Conservation (phyloP, 2,797 vertebrate genomes). For the Sebastolobus alascanus region DNA sequence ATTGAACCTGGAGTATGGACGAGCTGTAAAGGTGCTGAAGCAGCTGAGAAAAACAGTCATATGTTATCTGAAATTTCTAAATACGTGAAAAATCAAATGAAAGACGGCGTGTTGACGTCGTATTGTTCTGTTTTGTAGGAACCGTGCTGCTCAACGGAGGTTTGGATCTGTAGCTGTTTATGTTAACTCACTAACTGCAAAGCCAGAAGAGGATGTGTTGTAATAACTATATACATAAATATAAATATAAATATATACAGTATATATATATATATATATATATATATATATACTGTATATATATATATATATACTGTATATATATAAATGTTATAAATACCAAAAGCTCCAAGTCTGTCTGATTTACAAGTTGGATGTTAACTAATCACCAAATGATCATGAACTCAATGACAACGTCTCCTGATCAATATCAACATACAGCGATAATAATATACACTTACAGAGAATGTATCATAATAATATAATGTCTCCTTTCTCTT, state of each 20-base stretch:
- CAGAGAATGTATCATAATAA: neutral
- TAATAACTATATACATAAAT: neutral
- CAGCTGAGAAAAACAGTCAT: neutral
- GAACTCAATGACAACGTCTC: too few relatives aligned
- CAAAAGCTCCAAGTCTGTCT: neutral
- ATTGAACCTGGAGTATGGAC: too few relatives aligned
- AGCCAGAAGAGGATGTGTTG: neutral
- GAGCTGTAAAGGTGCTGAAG: neutral
- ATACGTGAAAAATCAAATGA: neutral
- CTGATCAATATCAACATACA: neutral
- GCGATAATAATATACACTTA: neutral
- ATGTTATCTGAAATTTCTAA: neutral
- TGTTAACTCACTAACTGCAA: slow-evolving; percentile 12
- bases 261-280: too few relatives aligned
- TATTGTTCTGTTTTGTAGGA: slow-evolving; percentile 27
- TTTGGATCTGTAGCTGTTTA: slow-evolving; percentile 21
- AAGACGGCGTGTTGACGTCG: neutral
- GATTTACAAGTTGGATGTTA: neutral
- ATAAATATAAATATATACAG: too few relatives aligned
- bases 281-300: too few relatives aligned
- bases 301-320: too few relatives aligned
- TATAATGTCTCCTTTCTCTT: neutral
- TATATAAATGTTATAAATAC: too few relatives aligned
- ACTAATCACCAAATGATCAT: neutral
- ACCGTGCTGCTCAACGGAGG: slow-evolving; percentile 27